Evolutionary conservation across 2,797 vertebrate species (phyloP).

Genomic region (Anguilla obscura): DNA sequence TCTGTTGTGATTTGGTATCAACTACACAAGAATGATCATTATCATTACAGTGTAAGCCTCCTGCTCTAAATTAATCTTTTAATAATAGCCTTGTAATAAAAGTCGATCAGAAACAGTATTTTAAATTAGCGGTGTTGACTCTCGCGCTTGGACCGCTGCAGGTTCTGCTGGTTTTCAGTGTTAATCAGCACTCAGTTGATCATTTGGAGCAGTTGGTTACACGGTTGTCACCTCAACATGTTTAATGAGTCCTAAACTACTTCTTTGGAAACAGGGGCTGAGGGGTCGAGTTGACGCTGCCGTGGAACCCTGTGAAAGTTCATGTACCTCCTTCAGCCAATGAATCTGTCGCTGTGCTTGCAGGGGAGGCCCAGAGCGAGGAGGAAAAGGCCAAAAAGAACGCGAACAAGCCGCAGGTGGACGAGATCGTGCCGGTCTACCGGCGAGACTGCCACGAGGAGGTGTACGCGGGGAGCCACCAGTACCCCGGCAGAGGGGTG

Average conservation of each 20-base stretch:
- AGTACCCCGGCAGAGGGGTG: constrained; percentile 96
- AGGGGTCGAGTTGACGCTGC: not conserved
- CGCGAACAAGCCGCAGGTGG: constrained; percentile 89
- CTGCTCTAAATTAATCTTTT: too few species aligned
- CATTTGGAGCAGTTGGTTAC: too few species aligned
- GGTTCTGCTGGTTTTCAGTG: not conserved
- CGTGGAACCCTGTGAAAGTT: not conserved
- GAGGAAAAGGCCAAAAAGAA: constrained; percentile 96
- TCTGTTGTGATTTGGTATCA: too few species aligned
- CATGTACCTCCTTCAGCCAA: not conserved
- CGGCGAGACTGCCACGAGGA: constrained; percentile 99
- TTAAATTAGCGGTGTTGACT: not conserved
- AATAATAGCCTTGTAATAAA: too few species aligned
- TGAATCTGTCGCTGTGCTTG: constrained; percentile 19
- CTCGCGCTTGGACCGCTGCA: not conserved
- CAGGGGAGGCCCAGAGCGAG: constrained; percentile 78
- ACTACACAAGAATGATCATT: too few species aligned
- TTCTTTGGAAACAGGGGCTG: not conserved
- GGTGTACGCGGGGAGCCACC: constrained; percentile 98
- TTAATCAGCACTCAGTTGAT: not conserved
- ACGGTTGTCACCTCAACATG: not conserved
- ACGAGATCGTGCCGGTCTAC: constrained; percentile 99
- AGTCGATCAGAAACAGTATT: not conserved
- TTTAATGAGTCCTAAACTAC: not conserved
- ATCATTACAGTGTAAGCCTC: too few species aligned